These are phyloP conservation scores for Plutella xylostella DNA, from an alignment of 2,888 invertebrate genomes.

Conservation along the genomic window DNA sequence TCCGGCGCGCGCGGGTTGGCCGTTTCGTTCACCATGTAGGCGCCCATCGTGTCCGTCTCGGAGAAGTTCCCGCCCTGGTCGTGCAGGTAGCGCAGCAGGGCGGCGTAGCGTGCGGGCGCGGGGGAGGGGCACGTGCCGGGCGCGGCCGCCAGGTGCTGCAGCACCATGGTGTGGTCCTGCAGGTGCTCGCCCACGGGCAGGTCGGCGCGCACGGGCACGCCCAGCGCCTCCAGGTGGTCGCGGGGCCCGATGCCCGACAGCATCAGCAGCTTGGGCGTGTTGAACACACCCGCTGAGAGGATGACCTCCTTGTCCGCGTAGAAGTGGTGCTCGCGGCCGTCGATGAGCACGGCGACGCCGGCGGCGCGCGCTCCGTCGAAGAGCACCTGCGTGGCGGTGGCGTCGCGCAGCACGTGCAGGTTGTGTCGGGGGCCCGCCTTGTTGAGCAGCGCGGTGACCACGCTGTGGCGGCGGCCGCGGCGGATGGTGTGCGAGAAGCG, in stretches of 20 bases:
- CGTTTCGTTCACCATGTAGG: conserved; percentile 28
- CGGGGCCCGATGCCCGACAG: conserved; percentile 48
- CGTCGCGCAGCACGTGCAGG: conserved; percentile 33
- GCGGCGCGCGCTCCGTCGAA: conserved; percentile 30
- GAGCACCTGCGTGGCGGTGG: conserved; percentile 36
- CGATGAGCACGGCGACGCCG: conserved; percentile 29
- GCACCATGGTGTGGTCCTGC: conserved; percentile 46
- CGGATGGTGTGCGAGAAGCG: conserved; percentile 46
- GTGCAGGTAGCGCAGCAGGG: conserved; percentile 40
- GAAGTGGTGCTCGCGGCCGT: conserved; percentile 25
- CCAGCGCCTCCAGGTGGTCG: conserved; percentile 28
- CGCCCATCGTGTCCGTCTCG: conserved; percentile 35
- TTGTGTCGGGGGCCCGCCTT: conserved; percentile 27
- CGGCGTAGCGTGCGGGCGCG: conserved; percentile 23
- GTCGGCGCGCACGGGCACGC: conserved; percentile 31
- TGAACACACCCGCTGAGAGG: conserved; percentile 46
- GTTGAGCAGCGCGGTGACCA: conserved; percentile 38
- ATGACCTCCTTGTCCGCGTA: conserved; percentile 40
- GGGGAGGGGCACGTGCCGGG: conserved; percentile 35
- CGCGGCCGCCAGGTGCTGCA: conserved; percentile 34
- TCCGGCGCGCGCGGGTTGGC: conserved; percentile 31
- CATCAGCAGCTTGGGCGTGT: conserved; percentile 43
- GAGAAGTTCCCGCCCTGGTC: conserved; percentile 34
- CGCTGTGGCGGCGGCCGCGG: conserved; percentile 37
- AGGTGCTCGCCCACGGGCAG: conserved; percentile 48